Evolutionary conservation across 2,797 vertebrate species (phyloP), one percentile per base, ranked within the genome.

Genomic region (Lemur catta): DNA sequence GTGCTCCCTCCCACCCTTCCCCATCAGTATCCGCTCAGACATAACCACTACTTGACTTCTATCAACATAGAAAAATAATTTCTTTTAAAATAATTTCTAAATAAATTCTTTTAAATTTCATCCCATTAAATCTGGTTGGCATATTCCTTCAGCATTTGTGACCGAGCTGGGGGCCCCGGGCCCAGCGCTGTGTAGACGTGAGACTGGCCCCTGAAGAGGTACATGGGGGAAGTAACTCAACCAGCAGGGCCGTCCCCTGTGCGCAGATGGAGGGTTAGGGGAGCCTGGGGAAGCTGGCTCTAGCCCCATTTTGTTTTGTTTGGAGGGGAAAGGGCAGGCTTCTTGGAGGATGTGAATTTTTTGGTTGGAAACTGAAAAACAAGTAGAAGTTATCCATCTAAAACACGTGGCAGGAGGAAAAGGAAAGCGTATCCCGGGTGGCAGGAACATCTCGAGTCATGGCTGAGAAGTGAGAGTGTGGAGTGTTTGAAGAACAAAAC

Each of bases 11-110:
- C 0, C 33, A 57, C 15, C 11, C 33, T 88, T 74, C 22, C 72
- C 61, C 50, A 52, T 80, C 22, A 8, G 8, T 33, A 9, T 6
- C 15, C 35, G 35, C 57, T 82, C 18, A 41, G 18, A 17, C 46
- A 24, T 55, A 89, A 41, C 38, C 30, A 8, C 57, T 52, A 2
- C 28, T 57, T 59, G 43, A 71, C 35, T 71, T 74, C 17, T 80
- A 18, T 30, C 78, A 92, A 59, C 67, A 81, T 2, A 85, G 38
- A 78, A 90, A 94, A 84, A 30, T 84, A 11, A n/a, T 75, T 88
- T 82, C 4, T 75, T 35, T 41, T 17, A 88, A 90, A 35, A n/a
- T 71, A 78, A 65, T 79, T 89, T 61, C 46, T 18, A 35, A 33
- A 48, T 30, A 46, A 67, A 33, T 33, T 90, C 18, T 67, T 48